Base-by-base conservation (phyloP, 2,113 vertebrate genomes). In the Bufo gargarizans region DNA sequence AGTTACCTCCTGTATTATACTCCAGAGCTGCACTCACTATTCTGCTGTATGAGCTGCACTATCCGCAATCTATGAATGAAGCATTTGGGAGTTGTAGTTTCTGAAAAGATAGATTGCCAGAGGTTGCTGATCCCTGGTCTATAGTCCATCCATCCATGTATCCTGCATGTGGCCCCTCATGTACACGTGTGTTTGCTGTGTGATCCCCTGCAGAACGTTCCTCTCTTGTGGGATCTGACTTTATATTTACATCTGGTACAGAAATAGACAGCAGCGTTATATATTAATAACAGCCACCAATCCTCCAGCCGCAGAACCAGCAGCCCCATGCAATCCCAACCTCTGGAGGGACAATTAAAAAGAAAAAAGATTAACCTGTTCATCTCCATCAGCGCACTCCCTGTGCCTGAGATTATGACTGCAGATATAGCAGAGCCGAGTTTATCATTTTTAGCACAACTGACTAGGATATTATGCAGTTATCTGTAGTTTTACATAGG, bases 211-310 rank as follows among this genome's bases (percentile, higher is more conserved):
- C 61, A 58, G 78, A 88, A 82, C 72, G 53, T 87, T 87, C 78
- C 77, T 43, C n/a, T n/a, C 78, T 84, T 43, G 16, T 49, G 71
- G 80, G 80, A 88, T 17, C 69, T 11, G 17, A 3, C 50, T 76
- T 77, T 77, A 88, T 84, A 83, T 88, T 55, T 83, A 61, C 77
- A 83, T 84, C 69, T 59, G n/a, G n/a, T 76, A 83, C 87, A 72
- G 20, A 84, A 88, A 88, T 88, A 88, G n/a, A n/a, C n/a, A n/a
- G 87, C 77, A 19, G 53, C 69, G 12, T 87, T 71, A 45, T 69
- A 53, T 72, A 81, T 81, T 87, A 86, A 63, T 86, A 79, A 86
- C 69, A 77, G 7, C 61, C 22, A 22, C 8, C 58, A 19, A 82
- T 43, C 61, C 80, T 50, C 80, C 45, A 50, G 61, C 20, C 50